A percentile compares a stretch with the other conserved stretches of the same genome.
Evolutionary conservation across 2,113 vertebrate genomes (phyloP).

Genomic region (Prietella phreatophila): DNA sequence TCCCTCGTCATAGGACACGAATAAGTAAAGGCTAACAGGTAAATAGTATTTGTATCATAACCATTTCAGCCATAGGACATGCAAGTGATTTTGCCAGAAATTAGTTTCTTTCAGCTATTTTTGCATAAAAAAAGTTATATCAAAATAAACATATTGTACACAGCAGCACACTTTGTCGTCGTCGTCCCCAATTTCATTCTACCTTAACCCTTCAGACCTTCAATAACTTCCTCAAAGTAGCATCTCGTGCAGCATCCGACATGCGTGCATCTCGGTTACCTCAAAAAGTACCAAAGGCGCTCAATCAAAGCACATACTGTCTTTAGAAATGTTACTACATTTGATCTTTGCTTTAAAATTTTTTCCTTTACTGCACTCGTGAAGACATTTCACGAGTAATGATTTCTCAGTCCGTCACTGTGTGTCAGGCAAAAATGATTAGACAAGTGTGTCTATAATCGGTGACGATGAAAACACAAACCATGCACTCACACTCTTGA

Average conservation of each 20-base stretch:
- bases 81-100: neutral
- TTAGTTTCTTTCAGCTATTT: neutral
- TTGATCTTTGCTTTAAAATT: neutral
- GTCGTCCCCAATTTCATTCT: neutral
- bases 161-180: neutral
- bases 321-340: neutral
- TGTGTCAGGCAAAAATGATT: conserved; percentile 7
- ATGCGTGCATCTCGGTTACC: conserved; percentile 50
- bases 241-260: conserved; percentile 3
- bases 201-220: neutral
- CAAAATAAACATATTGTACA: neutral
- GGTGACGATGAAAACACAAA: conserved; percentile 29
- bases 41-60: neutral
- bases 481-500: conserved; percentile 59
- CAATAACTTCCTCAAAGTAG: neutral
- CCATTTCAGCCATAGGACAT: neutral
- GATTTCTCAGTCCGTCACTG: neutral
- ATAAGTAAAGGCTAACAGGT: neutral
- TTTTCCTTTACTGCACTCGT: neutral
- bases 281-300: conserved; percentile 24
- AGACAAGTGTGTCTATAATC: neutral
- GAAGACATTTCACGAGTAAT: no score
- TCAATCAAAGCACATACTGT: conserved; percentile 16
- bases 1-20: neutral
- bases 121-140: neutral